Evolutionary conservation across 2,888 invertebrate species (phyloP).

Genomic region (Dastarcus helophoroides): DNA sequence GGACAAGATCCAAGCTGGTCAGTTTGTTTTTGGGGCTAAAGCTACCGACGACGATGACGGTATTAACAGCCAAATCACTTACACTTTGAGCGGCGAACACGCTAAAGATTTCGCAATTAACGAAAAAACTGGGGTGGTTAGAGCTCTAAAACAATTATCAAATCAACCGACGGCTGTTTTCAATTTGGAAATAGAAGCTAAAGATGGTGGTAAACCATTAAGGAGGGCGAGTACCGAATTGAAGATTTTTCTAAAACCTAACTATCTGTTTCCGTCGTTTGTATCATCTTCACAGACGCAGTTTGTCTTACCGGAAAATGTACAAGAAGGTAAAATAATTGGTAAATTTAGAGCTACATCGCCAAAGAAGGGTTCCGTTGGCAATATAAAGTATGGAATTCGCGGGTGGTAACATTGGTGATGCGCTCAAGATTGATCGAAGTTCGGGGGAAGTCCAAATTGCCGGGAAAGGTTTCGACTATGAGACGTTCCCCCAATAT

Average conservation of each 20-base stretch:
- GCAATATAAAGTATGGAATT: slow-evolving; percentile 67
- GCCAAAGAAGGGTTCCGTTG: slow-evolving; percentile 62
- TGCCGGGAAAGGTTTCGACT: slow-evolving; percentile 70
- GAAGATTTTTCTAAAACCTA: slow-evolving; percentile 63
- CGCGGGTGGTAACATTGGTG: slow-evolving; percentile 88
- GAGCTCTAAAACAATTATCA: slow-evolving; percentile 58
- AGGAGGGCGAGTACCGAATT: slow-evolving; percentile 64
- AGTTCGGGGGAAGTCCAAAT: slow-evolving; percentile 72
- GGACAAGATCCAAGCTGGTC: slow-evolving; percentile 64
- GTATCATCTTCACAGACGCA: slow-evolving; percentile 55
- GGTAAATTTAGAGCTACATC: slow-evolving; percentile 68
- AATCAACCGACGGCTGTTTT: slow-evolving; percentile 49
- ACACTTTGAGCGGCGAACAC: slow-evolving; percentile 67
- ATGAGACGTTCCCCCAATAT: slow-evolving; percentile 70
- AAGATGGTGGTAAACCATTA: slow-evolving; percentile 63
- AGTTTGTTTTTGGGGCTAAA: slow-evolving; percentile 85
- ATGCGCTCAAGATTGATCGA: slow-evolving; percentile 70
- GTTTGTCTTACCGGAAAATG: slow-evolving; percentile 71
- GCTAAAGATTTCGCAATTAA: slow-evolving; percentile 69
- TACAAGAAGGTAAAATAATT: slow-evolving; percentile 62
- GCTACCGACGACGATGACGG: slow-evolving; percentile 77
- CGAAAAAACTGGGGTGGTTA: slow-evolving; percentile 74
- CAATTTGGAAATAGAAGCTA: slow-evolving; percentile 64
- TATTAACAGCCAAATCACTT: slow-evolving; percentile 67
- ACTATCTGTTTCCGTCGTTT: slow-evolving; percentile 71